phyloP scores from a whole-genome alignment of 2,888 invertebrate species.

The Belgica antarctica region DNA sequence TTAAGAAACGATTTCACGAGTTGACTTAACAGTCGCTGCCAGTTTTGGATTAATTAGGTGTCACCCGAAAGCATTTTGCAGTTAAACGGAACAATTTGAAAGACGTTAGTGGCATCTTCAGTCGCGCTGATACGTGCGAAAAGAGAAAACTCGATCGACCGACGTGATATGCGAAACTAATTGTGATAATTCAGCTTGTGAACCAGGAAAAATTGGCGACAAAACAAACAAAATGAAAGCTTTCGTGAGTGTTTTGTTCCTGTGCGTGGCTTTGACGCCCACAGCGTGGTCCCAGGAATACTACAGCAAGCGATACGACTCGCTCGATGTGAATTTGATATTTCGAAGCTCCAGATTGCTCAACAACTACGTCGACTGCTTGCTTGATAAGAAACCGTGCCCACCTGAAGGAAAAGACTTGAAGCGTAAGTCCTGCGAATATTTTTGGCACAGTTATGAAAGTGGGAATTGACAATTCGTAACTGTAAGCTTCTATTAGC shows the following conservation, averaged over 20 bases:
- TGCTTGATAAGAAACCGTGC: constrained; percentile 66
- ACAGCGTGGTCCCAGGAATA: not conserved
- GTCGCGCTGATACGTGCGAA: not conserved
- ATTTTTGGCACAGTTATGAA: too few relatives aligned
- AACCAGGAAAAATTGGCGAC: not conserved
- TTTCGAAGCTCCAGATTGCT: constrained; percentile 64
- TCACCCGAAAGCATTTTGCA: too few relatives aligned
- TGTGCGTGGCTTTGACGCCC: not conserved
- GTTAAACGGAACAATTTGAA: not conserved
- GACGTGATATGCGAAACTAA: not conserved
- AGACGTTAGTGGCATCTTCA: not conserved
- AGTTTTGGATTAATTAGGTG: too few relatives aligned
- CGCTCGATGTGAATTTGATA: constrained; percentile 67
- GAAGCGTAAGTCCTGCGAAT: constrained; percentile 66
- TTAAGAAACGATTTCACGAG: not conserved
- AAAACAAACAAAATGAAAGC: not conserved
- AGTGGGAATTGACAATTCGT: too few relatives aligned
- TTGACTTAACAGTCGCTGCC: not conserved
- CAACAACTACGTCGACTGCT: constrained; percentile 68
- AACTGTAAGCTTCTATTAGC: too few relatives aligned
- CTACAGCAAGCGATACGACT: constrained; percentile 59
- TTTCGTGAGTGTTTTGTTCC: not conserved
- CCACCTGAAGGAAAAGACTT: constrained; percentile 70
- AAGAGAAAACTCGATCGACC: not conserved
- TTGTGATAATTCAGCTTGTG: not conserved